Evolutionary conservation across 2,888 invertebrate species (phyloP), one percentile per base, ranked within the genome.

Genomic region (Cephus sareptanus): DNA sequence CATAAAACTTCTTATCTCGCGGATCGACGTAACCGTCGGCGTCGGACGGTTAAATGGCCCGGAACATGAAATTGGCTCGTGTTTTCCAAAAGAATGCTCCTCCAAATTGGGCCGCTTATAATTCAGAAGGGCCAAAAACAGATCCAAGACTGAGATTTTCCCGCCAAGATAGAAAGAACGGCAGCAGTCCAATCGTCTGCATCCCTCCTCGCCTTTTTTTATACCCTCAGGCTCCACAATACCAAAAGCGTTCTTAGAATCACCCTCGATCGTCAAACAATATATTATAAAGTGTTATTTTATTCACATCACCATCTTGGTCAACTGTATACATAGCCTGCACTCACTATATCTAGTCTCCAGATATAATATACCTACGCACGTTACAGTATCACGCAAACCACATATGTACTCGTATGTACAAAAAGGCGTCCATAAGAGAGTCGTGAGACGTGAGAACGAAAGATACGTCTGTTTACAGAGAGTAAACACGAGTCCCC

Each of bases 51-150:
- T 86, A 86, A 89, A 88, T 87, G 85, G 83, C 81, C 81, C 75
- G 88, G 87, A 88, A 87, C 85, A 81, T 78, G 83, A 77, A 87
- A 88, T 88, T 85, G 85, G 84, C 80, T 83, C 81, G 78, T 78
- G 80, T 81, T 83, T 76, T 78, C 69, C 69, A 31, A 75, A 68
- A 34, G 68, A 70, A 75, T 75, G 71, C 71, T 71, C 78, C 73
- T 70, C 73, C 69, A 79, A 78, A 79, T 80, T 77, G 74, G 78
- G 73, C 77, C 81, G 40, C 69, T 75, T 33, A 71, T 71, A 71
- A 71, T 71, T 71, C 71, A 33, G 23, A 15, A 34, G 11, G 33
- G 11, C 31, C 73, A 31, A 12, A 73, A 73, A 23, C 34, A 73
- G 73, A 73, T 30, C 73, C 11, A 23, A 73, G 73, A 23, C 73